Percentiles rank a stretch among this genome's conserved stretches.
Conservation (phyloP, 2,113 vertebrate genomes). For the Pseudolaguvia tuberculata region DNA sequence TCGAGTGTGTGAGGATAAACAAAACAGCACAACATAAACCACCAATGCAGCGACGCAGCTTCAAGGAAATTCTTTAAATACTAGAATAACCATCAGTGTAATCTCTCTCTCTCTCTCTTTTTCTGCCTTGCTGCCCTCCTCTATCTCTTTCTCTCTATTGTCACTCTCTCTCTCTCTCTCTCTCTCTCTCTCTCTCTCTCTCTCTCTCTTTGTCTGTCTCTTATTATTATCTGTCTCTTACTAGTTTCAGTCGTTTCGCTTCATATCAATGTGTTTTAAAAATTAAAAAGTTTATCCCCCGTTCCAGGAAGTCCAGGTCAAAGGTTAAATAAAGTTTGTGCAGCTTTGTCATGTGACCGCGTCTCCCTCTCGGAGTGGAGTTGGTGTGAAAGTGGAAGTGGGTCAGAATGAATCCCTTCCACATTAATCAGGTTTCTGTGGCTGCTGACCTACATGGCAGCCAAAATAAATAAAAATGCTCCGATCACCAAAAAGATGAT, state of each 20-base stretch:
- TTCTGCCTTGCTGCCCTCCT: neutral
- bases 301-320: neutral
- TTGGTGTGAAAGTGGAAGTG: conserved; percentile 33
- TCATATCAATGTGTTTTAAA: neutral
- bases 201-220: too few relatives aligned
- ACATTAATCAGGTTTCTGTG: conserved; percentile 46
- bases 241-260: too few relatives aligned
- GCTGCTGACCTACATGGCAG: conserved; percentile 44
- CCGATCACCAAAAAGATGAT: conserved; percentile 48
- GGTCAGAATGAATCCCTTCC: conserved; percentile 36
- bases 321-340: neutral
- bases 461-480: conserved; percentile 34
- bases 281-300: neutral
- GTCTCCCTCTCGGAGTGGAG: conserved; percentile 1
- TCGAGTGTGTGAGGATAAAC: neutral
- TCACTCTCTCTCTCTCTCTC: neutral
- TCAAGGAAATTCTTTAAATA: neutral
- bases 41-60: neutral
- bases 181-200: too few relatives aligned
- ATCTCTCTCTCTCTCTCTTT: neutral
- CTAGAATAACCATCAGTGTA: neutral
- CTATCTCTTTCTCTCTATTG: neutral
- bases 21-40: neutral
- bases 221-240: too few relatives aligned
- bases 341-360: neutral